Conservation (phyloP, 2,888 invertebrate genomes). For the Micropterix aruncella region DNA sequence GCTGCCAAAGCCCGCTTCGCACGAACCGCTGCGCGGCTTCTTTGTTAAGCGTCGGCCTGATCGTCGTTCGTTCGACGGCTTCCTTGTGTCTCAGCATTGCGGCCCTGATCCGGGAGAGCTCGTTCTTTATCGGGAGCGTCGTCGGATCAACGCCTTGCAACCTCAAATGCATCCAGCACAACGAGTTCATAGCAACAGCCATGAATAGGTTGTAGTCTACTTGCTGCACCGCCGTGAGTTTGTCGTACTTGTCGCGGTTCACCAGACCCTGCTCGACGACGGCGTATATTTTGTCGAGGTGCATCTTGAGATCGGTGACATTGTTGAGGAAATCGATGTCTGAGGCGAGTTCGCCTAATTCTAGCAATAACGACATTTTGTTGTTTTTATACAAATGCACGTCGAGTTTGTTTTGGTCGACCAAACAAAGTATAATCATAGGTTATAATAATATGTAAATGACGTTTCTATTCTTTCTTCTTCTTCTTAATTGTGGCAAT, state of each 20-base stretch:
- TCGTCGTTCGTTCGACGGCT: constrained; percentile 32
- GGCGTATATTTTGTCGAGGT: constrained; percentile 24
- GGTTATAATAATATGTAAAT: no score
- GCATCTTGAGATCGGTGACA: constrained; percentile 6
- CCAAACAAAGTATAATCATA: no score
- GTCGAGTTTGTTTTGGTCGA: no score
- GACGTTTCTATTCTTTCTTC: no score
- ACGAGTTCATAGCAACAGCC: constrained; percentile 52
- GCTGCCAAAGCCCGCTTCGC: constrained; percentile 53
- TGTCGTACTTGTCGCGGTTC: constrained; percentile 32
- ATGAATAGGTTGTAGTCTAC: constrained; percentile 49
- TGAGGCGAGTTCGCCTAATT: constrained; percentile 22
- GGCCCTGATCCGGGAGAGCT: constrained; percentile 18
- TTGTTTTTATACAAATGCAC: no score
- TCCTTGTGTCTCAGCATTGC: constrained; percentile 24
- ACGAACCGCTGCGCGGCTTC: constrained; percentile 59
- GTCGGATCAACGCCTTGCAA: constrained; percentile 56
- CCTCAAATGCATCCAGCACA: constrained; percentile 64
- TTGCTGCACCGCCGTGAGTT: constrained; percentile 41
- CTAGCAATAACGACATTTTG: no score
- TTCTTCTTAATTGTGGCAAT: no score
- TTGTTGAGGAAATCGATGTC: constrained; percentile 27
- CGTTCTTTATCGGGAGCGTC: constrained; percentile 34
- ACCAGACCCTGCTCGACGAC: constrained; percentile 23
- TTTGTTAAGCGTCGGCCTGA: constrained; percentile 48